These are phyloP conservation scores for Bombus breviceps DNA, from an alignment of 1,140 invertebrate species.

Conservation along the genomic window DNA sequence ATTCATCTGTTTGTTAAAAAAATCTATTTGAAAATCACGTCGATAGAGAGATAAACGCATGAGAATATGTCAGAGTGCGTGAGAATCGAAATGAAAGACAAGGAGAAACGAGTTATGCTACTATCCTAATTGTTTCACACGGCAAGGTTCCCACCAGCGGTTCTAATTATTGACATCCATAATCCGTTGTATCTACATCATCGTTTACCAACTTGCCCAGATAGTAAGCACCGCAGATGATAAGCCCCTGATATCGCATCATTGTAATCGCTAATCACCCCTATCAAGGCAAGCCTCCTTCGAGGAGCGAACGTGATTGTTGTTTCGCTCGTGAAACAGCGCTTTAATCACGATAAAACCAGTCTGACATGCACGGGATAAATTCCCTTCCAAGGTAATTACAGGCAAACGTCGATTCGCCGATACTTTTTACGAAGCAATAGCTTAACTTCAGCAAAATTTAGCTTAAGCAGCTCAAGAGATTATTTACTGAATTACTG, in stretches of 20 bases:
- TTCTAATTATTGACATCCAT: constrained; percentile 19
- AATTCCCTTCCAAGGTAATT: not conserved
- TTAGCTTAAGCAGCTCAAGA: not conserved
- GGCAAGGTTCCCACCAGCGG: not conserved
- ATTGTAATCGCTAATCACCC: constrained; percentile 6
- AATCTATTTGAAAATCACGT: not conserved
- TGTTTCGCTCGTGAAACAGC: not conserved
- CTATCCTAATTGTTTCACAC: not conserved
- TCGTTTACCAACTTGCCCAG: constrained; percentile 4
- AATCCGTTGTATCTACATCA: not conserved
- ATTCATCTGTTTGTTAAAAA: not conserved
- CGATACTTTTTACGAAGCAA: not conserved
- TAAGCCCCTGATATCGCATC: constrained; percentile 6
- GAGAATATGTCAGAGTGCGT: no score
- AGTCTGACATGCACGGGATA: no score
- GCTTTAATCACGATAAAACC: not conserved
- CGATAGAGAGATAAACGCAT: not conserved
- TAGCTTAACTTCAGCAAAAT: not conserved
- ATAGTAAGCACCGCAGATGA: not conserved
- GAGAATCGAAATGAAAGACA: not conserved
- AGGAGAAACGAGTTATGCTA: not conserved
- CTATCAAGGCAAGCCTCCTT: not conserved
- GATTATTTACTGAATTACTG: constrained; percentile 13
- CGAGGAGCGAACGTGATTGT: not conserved
- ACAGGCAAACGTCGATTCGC: not conserved